Base-by-base conservation (phyloP, 2,113 vertebrate genomes). In the Collichthys lucidus region DNA sequence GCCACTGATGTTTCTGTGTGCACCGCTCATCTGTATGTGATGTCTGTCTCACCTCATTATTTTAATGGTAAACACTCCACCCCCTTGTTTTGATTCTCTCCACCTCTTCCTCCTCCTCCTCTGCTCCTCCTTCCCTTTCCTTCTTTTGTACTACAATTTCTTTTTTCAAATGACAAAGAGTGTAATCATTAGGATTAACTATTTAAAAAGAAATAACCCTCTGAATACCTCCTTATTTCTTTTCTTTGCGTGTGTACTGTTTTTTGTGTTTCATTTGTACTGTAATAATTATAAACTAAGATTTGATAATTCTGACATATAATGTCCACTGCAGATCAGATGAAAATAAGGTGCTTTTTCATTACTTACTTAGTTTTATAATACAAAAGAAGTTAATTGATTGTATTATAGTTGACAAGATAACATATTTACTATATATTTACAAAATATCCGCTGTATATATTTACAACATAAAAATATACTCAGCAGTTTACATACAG, bases 31-130 rank as follows among this genome's bases (percentile, higher is more conserved):
- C 79, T 83, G 62, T 24, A 71, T 81, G 57, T 78, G 59, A 26
- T 60, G 62, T 74, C 24, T 26, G 64, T 52, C 17, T 82, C 50
- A 52, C 59, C 79, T 87, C 79, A 84, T 93, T 78, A 79, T 60
- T 75, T 44, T 24, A 77, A 65, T 56, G 63, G 49, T 77, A 31
- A 56, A 79, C 86, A 65, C 83, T 82, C 85, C 77, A 24, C 72
- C 84, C 75, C 79, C 83, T 70, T 61, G 59, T 55, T 67, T n/a
- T 46, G 47, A 63, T 75, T 72, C 20, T 35, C 64, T 22, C 85
- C 84, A 65, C 83, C 70, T 74, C 74, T 67, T 79, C 47, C n/a
- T n/a, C n/a, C n/a, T n/a, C n/a, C 10, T 53, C 61, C 8, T 53
- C 61, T 72, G 56, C 79, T 49, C 77, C 79, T 70, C 74, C 79